Evolutionary conservation across 2,797 vertebrate genomes (phyloP), one percentile per base, ranked within the genome.

Genomic region (Dendrocincla tyrannina): DNA sequence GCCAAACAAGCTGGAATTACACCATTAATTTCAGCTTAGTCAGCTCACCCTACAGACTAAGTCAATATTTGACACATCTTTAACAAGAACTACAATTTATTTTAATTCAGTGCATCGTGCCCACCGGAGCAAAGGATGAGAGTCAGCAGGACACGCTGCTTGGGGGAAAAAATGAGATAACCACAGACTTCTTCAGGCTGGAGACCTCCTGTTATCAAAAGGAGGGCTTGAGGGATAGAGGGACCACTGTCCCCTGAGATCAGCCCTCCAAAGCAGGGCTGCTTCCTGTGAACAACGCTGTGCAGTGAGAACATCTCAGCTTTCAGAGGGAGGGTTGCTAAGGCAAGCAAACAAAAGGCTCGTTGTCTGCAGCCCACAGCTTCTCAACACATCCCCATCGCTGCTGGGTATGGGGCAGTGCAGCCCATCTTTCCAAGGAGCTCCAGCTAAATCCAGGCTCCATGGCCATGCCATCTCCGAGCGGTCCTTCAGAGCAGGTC

Each of bases 11-110:
- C 44, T 56, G 33, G n/a, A 76, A 77, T 76, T 53, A 92, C 70
- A 89, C 78, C 89, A 74, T 35, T 74, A 42, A 74, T 80, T 96
- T 89, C 89, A 85, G 81, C 64, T 93, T 74, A 92, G 66, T 85
- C 91, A 92, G 91, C 86, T 85, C 77, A 74, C 15, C 2, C 88
- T 47, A 44, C 74, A 70, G 70, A 76, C 80, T 82, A 69, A 95
- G 83, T 83, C 91, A 85, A 77, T 95, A 94, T 91, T 72, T 85
- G 78, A 79, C 63, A 81, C 69, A 76, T 88, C 84, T 60, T 89
- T 77, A 80, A 58, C 72, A 89, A 82, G 68, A 67, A 64, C 56
- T 33, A 77, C 62, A 59, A 24, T 83, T 89, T 63, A 87, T 74
- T 80, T 67, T 59, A 92, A 89, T 67, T 79, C 72, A 76, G 58